phyloP scores from a whole-genome alignment of 2,797 vertebrate species.

The Eptatretus atami region DNA sequence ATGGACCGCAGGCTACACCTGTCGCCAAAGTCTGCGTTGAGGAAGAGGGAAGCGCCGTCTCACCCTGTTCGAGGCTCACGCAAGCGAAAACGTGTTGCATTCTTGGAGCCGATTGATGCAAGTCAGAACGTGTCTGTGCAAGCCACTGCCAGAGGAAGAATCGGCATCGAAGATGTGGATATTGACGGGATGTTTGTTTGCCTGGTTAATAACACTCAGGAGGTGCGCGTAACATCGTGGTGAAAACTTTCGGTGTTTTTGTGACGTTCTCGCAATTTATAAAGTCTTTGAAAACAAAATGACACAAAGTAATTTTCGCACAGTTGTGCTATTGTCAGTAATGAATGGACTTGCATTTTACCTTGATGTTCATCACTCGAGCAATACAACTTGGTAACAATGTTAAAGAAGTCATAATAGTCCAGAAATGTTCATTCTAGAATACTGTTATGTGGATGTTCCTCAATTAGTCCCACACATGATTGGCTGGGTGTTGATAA shows the following conservation, averaged over 20 bases:
- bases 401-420: too few relatives aligned
- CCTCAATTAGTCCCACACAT: too few relatives aligned
- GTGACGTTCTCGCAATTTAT: too few relatives aligned
- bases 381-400: not conserved
- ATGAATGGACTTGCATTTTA: not conserved
- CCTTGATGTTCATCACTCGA: not conserved
- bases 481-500: too few relatives aligned
- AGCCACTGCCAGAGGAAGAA: constrained; percentile 35
- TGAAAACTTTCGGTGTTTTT: too few relatives aligned
- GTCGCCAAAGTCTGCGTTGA: constrained; percentile 31
- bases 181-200: constrained; percentile 54
- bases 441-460: too few relatives aligned
- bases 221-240: constrained; percentile 17
- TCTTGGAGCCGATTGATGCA: constrained; percentile 32
- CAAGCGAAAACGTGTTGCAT: constrained; percentile 36
- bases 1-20: constrained; percentile 25
- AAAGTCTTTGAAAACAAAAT: too few relatives aligned
- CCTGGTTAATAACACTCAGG: constrained; percentile 33
- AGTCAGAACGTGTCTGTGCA: constrained; percentile 48
- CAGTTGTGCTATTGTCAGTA: not conserved
- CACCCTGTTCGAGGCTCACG: too few relatives aligned
- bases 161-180: constrained; percentile 43
- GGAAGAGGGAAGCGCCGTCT: too few relatives aligned
- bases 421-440: too few relatives aligned
- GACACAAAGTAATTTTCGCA: not conserved